Conservation (phyloP, 2,888 invertebrate genomes). For the Ceriagrion tenellum region DNA sequence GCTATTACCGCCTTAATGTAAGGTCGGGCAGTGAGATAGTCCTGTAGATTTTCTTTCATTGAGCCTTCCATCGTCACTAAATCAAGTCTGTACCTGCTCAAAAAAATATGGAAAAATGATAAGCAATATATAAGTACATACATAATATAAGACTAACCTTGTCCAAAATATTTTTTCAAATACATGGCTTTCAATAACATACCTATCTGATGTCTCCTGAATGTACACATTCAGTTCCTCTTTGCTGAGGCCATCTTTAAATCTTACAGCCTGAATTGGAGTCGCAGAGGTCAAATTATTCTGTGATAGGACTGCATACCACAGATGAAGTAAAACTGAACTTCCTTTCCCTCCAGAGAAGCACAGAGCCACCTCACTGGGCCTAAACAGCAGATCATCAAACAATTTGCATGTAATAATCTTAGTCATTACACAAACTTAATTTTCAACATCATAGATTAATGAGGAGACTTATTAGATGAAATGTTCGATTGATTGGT, state of each 20-base stretch:
- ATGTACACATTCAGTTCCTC: constrained; percentile 88
- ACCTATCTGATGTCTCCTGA: constrained; percentile 82
- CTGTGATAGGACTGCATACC: constrained; percentile 79
- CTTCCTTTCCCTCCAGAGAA: constrained; percentile 99
- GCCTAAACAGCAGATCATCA: constrained; percentile 68
- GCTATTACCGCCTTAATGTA: constrained; percentile 91
- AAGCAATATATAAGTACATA: too few species aligned
- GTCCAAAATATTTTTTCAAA: too few species aligned
- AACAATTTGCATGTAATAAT: neutral
- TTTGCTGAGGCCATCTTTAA: constrained; percentile 89
- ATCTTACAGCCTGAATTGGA: constrained; percentile 87
- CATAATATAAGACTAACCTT: too few species aligned
- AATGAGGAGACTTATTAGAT: too few species aligned
- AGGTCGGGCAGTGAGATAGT: constrained; percentile 81
- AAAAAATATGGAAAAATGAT: constrained; percentile 50
- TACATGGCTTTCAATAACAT: constrained; percentile 28
- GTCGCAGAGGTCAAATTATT: constrained; percentile 74
- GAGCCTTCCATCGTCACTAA: constrained; percentile 85
- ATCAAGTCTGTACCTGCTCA: constrained; percentile 84
- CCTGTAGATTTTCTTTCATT: constrained; percentile 86
- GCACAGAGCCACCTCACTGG: constrained; percentile 91
- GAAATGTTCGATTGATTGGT: too few species aligned
- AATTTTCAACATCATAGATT: too few species aligned
- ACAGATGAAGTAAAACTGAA: constrained; percentile 91
- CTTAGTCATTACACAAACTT: too few species aligned